These are phyloP conservation scores for Nipponacmea schrenckii DNA, from an alignment of 2,888 invertebrate species.

Conservation along the genomic window DNA sequence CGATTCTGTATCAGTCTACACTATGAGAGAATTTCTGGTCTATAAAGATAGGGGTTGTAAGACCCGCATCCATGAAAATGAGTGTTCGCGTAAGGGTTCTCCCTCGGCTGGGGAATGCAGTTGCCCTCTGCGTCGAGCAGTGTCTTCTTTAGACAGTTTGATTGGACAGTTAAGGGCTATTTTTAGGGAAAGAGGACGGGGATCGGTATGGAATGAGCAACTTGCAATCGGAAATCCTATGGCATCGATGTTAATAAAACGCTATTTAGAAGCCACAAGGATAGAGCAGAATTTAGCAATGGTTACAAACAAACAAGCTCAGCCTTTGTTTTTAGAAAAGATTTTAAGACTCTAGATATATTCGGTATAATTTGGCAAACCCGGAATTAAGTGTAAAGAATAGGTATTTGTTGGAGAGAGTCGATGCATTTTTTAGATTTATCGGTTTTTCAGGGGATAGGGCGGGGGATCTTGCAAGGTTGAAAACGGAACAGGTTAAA, in stretches of 20 bases:
- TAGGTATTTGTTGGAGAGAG: conserved; percentile 19
- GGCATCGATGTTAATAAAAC: background rate
- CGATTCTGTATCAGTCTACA: background rate
- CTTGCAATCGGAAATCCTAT: conserved; percentile 1
- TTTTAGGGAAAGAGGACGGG: background rate
- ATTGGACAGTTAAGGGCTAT: background rate
- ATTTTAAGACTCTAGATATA: conserved; percentile 1
- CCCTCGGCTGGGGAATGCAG: background rate
- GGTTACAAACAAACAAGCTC: background rate
- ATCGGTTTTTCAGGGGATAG: conserved; percentile 10
- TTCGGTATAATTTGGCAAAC: background rate
- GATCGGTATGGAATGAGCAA: conserved; percentile 1
- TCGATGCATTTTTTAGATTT: conserved; percentile 18
- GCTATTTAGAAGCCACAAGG: background rate
- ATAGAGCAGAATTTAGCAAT: background rate
- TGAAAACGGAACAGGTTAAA: conserved; percentile 4
- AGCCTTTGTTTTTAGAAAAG: background rate
- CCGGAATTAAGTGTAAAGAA: background rate
- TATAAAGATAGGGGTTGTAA: background rate
- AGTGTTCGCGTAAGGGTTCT: background rate
- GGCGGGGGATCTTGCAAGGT: conserved; percentile 19
- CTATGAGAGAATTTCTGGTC: conserved; percentile 1
- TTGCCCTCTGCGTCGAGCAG: background rate
- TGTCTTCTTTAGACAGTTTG: background rate
- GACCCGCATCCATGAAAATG: background rate